Conservation (phyloP, 2,888 invertebrate species). For the Drosophila aldrichi region DNA sequence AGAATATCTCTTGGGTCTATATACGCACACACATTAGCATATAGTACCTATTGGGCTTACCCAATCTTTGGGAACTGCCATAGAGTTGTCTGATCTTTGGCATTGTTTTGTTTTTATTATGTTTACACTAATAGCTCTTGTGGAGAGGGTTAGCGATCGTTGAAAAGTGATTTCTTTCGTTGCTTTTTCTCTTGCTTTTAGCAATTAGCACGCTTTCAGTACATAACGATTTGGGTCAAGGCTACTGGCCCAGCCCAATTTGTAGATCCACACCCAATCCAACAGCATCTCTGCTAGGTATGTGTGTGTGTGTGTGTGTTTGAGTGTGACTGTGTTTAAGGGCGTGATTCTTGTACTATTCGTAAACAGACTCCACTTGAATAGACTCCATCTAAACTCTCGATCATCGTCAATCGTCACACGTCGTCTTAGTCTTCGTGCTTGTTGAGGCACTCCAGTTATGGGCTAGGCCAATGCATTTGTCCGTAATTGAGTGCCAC, state of each 20-base stretch:
- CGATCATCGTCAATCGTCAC: conserved; percentile 34
- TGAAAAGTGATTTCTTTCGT: conserved; percentile 43
- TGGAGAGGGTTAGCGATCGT: conserved; percentile 37
- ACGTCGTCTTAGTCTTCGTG: background rate
- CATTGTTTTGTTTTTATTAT: conserved; percentile 53
- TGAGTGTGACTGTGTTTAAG: conserved; percentile 25
- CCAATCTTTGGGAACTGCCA: conserved; percentile 37
- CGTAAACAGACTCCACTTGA: conserved; percentile 43
- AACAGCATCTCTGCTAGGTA: conserved; percentile 21
- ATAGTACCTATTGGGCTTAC: conserved; percentile 26
- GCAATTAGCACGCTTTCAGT: conserved; percentile 75
- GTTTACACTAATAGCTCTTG: conserved; percentile 58
- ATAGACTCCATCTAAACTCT: conserved; percentile 3
- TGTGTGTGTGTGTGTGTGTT: conserved; percentile 20
- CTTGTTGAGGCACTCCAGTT: conserved; percentile 32
- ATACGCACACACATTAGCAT: background rate
- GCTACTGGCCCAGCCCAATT: conserved; percentile 56
- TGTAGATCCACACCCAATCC: conserved; percentile 19
- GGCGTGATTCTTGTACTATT: conserved; percentile 28
- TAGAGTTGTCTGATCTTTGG: conserved; percentile 41
- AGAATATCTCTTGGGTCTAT: conserved; percentile 6
- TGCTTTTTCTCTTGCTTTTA: conserved; percentile 14
- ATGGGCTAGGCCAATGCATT: conserved; percentile 44
- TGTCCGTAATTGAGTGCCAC: conserved; percentile 28
- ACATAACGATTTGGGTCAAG: conserved; percentile 70